These are phyloP conservation scores for Conus betulinus DNA, from an alignment of 1,140 invertebrate genomes.

Conservation along the genomic window DNA sequence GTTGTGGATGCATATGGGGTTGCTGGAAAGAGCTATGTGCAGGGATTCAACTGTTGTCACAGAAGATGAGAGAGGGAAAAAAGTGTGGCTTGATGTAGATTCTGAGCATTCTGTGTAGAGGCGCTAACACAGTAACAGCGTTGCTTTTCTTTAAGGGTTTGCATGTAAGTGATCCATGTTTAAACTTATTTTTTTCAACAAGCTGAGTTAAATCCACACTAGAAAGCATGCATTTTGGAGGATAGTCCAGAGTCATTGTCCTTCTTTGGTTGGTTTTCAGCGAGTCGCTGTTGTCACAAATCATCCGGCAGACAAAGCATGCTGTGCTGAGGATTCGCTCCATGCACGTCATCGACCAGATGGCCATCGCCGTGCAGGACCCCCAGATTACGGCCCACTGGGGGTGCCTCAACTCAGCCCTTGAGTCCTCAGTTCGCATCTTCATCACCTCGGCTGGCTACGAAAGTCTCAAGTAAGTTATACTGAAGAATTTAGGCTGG, in stretches of 20 bases:
- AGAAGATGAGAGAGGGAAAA: too few species aligned
- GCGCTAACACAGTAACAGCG: too few species aligned
- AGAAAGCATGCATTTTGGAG: too few species aligned
- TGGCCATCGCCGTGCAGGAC: slow-evolving; percentile 94
- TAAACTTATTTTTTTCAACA: too few species aligned
- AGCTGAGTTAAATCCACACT: too few species aligned
- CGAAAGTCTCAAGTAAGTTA: slow-evolving; percentile 73
- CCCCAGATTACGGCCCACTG: slow-evolving; percentile 94
- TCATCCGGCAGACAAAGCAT: slow-evolving; percentile 96
- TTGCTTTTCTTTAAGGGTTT: too few species aligned
- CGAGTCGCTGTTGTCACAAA: slow-evolving; percentile 93
- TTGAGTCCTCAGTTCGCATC: slow-evolving; percentile 92
- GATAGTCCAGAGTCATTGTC: background rate
- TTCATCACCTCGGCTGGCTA: slow-evolving; percentile 92
- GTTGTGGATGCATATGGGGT: too few species aligned
- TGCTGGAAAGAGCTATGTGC: too few species aligned
- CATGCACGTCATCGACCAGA: slow-evolving; percentile 88
- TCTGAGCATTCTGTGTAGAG: too few species aligned
- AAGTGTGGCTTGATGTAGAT: too few species aligned
- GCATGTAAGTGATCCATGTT: too few species aligned
- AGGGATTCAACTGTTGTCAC: too few species aligned
- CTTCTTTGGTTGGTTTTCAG: slow-evolving; percentile 61
- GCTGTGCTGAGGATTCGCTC: slow-evolving; percentile 88
- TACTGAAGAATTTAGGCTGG: background rate
- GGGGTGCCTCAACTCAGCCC: slow-evolving; percentile 83